phyloP scores from a whole-genome alignment of 2,888 invertebrate genomes.

The Drosophila mulleri region DNA sequence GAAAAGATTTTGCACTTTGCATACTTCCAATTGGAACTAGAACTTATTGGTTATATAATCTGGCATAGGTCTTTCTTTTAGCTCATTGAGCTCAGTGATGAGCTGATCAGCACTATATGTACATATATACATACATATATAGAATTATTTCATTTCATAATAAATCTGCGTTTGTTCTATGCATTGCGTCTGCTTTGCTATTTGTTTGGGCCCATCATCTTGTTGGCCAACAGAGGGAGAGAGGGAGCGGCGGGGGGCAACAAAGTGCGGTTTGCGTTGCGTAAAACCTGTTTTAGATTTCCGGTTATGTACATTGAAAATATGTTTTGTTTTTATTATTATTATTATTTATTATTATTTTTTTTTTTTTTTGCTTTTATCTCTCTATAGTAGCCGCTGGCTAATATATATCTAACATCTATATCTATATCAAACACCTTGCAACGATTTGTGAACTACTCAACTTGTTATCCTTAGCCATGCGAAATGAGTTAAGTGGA shows the following conservation, averaged over 20 bases:
- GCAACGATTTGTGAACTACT: not conserved
- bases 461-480: not conserved
- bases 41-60: not conserved
- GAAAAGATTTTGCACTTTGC: conserved; percentile 16
- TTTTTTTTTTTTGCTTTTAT: conserved; percentile 21
- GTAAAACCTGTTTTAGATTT: conserved; percentile 48
- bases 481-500: not conserved
- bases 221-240: conserved; percentile 3
- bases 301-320: conserved; percentile 47
- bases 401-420: too few relatives aligned
- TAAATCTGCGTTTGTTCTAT: not conserved
- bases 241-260: not conserved
- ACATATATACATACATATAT: too few relatives aligned
- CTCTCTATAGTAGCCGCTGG: conserved; percentile 29
- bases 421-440: too few relatives aligned
- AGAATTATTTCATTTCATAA: not conserved
- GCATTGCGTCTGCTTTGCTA: conserved; percentile 1
- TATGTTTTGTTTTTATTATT: not conserved
- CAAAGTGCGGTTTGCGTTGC: not conserved
- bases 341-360: not conserved
- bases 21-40: conserved; percentile 1
- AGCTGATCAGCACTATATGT: not conserved
- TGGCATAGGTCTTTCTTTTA: not conserved
- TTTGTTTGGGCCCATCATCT: conserved; percentile 14
- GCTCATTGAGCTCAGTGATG: conserved; percentile 5